Base-by-base conservation (phyloP, 2,797 vertebrate genomes). In the Rhabdophis nuchalis region DNA sequence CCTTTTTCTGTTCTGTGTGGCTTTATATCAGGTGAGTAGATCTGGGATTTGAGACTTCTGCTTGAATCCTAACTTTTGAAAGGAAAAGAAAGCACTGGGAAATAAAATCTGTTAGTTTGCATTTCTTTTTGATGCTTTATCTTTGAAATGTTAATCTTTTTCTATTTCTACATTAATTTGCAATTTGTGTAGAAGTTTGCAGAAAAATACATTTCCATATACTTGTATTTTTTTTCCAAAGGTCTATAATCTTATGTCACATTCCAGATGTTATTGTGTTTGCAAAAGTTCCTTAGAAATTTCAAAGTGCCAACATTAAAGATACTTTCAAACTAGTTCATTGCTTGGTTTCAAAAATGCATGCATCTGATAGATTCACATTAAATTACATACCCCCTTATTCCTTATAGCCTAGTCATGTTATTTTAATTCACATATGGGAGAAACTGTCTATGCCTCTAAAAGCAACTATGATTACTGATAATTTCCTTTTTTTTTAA, bases 1-100 rank as follows among this genome's bases (percentile, higher is more conserved):
- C 91, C 96, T 98, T 82, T 98, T 98, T 92, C 94, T 96, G 32
- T 96, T 98, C 95, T 97, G 97, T 46, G 96, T 97, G 46, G 96
- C 97, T 93, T 93, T 97, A 27, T 95, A 96, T 36, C 97, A 97
- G 95, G 95, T 96, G 85, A 94, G 77, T 64, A 92, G 53, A 29
- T 9, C 57, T 41, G 14, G 68, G 57, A 46, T 61, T 14, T 46
- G 50, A 29, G 36, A 72, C 5, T 16, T 27, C 5, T 92, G 8
- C 27, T 20, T 27, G 53, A 87, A 56, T 87, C n/a, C 52, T 54
- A 56, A 87, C 6, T 13, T 88, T 8, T 61, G 23, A 53, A 54
- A 10, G 27, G 89, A 58, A 29, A 16, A 20, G 29, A 53, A 86
- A 52, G 52, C 7, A 27, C 13, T 46, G 36, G 14, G 4, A 88